phyloP scores from a whole-genome alignment of 2,888 invertebrate species.

The Criorhina ranunculi region DNA sequence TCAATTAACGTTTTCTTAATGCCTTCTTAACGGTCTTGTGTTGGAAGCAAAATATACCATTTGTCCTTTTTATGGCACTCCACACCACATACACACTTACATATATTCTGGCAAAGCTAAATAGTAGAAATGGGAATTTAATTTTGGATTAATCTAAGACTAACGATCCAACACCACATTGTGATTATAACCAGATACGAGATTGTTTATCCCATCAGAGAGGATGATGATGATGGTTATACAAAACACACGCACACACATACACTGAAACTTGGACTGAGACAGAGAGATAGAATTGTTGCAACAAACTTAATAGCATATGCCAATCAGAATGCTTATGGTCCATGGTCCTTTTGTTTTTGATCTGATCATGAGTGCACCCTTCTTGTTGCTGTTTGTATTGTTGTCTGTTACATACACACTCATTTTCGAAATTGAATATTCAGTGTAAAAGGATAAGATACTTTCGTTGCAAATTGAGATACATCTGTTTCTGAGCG shows the following conservation, averaged over 20 bases:
- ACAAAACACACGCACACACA: not conserved
- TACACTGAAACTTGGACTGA: not conserved
- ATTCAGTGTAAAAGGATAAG: slow-evolving; percentile 52
- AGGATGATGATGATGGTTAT: not conserved
- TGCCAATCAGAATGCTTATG: slow-evolving; percentile 69
- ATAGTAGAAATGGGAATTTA: slow-evolving; percentile 72
- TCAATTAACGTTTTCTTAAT: slow-evolving; percentile 70
- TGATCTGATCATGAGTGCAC: slow-evolving; percentile 6
- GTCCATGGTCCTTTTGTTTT: slow-evolving; percentile 30
- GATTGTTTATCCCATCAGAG: slow-evolving; percentile 52
- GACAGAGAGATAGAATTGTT: slow-evolving; percentile 9
- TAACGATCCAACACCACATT: slow-evolving; percentile 74
- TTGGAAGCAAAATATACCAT: slow-evolving; percentile 7
- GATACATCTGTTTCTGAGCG: slow-evolving; percentile 74
- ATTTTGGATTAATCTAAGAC: slow-evolving; percentile 69
- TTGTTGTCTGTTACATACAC: slow-evolving; percentile 17
- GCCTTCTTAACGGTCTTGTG: slow-evolving; percentile 61
- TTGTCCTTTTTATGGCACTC: slow-evolving; percentile 10
- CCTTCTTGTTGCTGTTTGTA: not conserved
- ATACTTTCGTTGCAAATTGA: slow-evolving; percentile 71
- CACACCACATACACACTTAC: not conserved
- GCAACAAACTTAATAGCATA: slow-evolving; percentile 58
- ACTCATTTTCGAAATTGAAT: slow-evolving; percentile 68
- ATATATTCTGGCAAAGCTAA: not conserved
- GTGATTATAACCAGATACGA: slow-evolving; percentile 71